phyloP scores from a whole-genome alignment of 2,797 vertebrate genomes.

The Enteromius anoplus region DNA sequence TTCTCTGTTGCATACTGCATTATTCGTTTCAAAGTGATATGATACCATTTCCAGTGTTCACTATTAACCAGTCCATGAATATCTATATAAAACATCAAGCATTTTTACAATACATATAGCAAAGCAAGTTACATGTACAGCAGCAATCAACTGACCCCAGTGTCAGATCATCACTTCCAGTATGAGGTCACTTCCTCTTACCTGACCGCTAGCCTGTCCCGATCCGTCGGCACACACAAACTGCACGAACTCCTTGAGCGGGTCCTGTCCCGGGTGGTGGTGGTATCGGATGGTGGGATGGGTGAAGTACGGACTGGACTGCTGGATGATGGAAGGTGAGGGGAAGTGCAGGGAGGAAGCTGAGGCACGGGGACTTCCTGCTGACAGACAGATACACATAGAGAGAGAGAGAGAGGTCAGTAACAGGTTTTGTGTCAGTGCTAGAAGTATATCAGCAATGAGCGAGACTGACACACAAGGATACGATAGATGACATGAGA shows the following conservation, averaged over 20 bases:
- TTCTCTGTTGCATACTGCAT: neutral
- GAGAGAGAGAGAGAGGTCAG: constrained; percentile 35
- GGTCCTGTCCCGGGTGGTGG: constrained; percentile 89
- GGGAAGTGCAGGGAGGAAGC: constrained; percentile 87
- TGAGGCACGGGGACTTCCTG: constrained; percentile 83
- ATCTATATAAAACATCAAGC: neutral
- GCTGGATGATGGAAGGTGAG: constrained; percentile 96
- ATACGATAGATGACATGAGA: constrained; percentile 17
- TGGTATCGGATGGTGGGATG: constrained; percentile 98
- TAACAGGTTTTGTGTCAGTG: neutral
- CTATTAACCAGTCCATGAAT: neutral
- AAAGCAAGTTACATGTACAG: neutral
- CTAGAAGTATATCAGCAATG: neutral
- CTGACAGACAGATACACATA: constrained; percentile 44
- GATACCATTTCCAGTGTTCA: neutral
- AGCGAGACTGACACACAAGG: constrained; percentile 15
- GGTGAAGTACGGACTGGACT: constrained; percentile 96
- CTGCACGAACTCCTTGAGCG: constrained; percentile 89
- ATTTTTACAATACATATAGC: neutral
- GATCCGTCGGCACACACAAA: constrained; percentile 87
- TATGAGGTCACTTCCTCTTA: constrained; percentile 64
- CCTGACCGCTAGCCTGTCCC: constrained; percentile 84
- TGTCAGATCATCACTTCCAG: neutral
- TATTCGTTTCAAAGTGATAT: neutral
- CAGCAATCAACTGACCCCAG: neutral